Evolutionary conservation across 2,797 vertebrate genomes (phyloP).

Genomic region (Neopelma chrysocephalum): DNA sequence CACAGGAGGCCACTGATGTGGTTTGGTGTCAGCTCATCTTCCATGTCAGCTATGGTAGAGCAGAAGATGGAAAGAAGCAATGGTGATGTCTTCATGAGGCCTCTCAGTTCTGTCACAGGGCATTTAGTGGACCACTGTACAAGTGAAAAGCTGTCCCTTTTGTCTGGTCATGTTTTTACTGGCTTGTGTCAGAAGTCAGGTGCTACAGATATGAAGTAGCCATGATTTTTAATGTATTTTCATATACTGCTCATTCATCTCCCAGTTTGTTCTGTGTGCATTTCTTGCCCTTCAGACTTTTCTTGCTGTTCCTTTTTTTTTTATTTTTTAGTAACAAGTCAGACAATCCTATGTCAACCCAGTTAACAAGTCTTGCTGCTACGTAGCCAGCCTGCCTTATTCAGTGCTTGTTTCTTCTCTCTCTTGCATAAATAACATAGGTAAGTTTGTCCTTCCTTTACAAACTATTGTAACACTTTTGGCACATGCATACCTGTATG

Average conservation of each 20-base stretch:
- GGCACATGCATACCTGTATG: background rate
- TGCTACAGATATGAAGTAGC: background rate
- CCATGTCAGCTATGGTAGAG: fast-evolving
- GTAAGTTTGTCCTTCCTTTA: background rate
- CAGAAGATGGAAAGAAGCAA: background rate
- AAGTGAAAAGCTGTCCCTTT: background rate
- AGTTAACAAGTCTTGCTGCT: background rate
- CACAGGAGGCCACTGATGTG: background rate
- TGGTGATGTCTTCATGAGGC: background rate
- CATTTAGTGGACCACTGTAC: background rate
- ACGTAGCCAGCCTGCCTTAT: background rate
- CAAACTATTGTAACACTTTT: background rate
- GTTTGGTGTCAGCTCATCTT: background rate
- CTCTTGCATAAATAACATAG: background rate
- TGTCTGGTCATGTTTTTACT: background rate
- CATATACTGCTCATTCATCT: background rate
- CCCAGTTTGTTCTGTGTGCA: fast-evolving
- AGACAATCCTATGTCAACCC: background rate
- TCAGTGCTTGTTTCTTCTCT: background rate
- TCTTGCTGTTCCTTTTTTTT: background rate
- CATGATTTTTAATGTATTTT: background rate
- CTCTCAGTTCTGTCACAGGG: background rate
- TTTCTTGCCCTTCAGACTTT: background rate
- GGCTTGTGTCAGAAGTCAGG: background rate
- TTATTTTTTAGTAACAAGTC: background rate